Evolutionary conservation across 2,888 invertebrate species (phyloP), one percentile per base, ranked within the genome.

Genomic region (Sphecodes monilicornis): DNA sequence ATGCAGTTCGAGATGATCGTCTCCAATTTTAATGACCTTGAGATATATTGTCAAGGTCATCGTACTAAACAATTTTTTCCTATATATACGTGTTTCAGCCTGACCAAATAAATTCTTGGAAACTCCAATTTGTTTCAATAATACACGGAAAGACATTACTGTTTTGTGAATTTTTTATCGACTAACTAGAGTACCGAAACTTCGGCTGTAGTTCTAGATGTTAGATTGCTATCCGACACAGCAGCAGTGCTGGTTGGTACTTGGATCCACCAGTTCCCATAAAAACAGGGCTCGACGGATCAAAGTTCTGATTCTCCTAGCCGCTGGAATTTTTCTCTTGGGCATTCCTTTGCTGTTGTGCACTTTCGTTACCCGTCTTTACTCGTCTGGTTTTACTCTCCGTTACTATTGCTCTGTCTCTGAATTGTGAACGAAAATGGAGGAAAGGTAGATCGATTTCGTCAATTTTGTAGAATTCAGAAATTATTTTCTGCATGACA

Each of bases 251-350:
- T 29, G 6, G 60, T 16, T 2, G 29, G 16, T 6, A 29, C 60
- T 60, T 29, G 29, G 60, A 29, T 60, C 60, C 29, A 60, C 60
- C 29, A 13, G 29, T 60, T 60, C 60, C 60, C 60, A 60, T 60
- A 60, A 29, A 60, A 60, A 60, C 29, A 5, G 2, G 29, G 16
- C 60, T 26, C 60, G 5, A 16, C 29, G 26, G 60, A 60, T 60
- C 60, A 60, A 60, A 60, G 16, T 60, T 60, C 60, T 16, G 60
- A 60, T 60, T 60, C 60, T 60, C 16, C 29, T 29, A 16, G 60
- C 26, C 60, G 60, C 29, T 60, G 60, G 60, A 60, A 60, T 71
- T 8, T n/a, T 46, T 46, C 71, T 71, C 73, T 73, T 54, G 36
- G 22, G 46, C 73, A 46, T 26, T 32, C 39, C 16, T 70, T 39